A percentile compares a stretch with the other conserved stretches of the same genome.
Evolutionary conservation across 2,113 vertebrate genomes (phyloP).

Genomic region (Gambusia affinis): DNA sequence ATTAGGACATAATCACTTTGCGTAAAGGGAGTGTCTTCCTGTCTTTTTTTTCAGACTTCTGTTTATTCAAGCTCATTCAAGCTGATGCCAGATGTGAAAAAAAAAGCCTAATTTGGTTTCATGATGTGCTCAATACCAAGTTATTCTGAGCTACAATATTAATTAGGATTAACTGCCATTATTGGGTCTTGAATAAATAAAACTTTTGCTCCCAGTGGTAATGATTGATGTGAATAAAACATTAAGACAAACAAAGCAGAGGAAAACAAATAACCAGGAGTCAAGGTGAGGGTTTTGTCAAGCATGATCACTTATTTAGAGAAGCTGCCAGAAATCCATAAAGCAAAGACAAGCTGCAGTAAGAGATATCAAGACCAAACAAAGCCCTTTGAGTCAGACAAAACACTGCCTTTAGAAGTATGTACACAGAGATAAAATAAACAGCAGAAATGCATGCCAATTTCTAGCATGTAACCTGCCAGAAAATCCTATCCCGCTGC

Average conservation of each 20-base stretch:
- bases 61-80: slow-evolving; percentile 52
- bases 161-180: slow-evolving; percentile 58
- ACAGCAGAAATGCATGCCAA: slow-evolving; percentile 71
- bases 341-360: slow-evolving; percentile 83
- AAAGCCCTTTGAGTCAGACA: slow-evolving; percentile 81
- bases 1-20: slow-evolving; percentile 70
- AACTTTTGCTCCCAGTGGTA: slow-evolving; percentile 23
- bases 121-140: slow-evolving; percentile 22
- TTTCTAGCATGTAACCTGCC: slow-evolving; percentile 68
- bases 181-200: slow-evolving; percentile 53
- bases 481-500: slow-evolving; percentile 59
- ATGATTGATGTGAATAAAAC: slow-evolving; percentile 47
- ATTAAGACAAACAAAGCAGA: slow-evolving; percentile 60
- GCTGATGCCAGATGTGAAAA: slow-evolving; percentile 57
- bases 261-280: slow-evolving; percentile 64
- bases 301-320: slow-evolving; percentile 83
- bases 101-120: slow-evolving; percentile 52
- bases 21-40: slow-evolving; percentile 49
- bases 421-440: slow-evolving; percentile 81
- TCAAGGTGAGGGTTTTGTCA: slow-evolving; percentile 78
- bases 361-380: slow-evolving; percentile 86
- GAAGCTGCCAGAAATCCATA: slow-evolving; percentile 81
- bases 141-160: slow-evolving; percentile 32
- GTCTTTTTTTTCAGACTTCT: slow-evolving; percentile 42
- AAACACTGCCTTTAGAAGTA: slow-evolving; percentile 82